Percentiles rank a stretch among this genome's conserved stretches.
Conservation (phyloP, 1,140 invertebrate species). For the Drosophila murphyi region DNA sequence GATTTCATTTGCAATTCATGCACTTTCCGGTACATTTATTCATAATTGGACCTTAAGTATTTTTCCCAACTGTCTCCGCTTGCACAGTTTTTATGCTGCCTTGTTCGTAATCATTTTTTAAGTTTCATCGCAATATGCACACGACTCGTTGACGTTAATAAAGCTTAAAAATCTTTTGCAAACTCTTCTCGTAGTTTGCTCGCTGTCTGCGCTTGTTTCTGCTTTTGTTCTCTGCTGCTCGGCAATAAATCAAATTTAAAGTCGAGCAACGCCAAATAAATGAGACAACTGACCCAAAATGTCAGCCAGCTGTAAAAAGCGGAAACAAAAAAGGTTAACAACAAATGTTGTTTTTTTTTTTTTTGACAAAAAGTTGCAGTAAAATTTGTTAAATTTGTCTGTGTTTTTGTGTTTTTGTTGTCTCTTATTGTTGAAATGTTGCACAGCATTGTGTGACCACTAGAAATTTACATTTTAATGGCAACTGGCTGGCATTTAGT, state of each 20-base stretch:
- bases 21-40: slow-evolving; percentile 13
- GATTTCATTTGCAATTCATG: slow-evolving; percentile 8
- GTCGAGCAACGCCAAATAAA: slow-evolving; percentile 67
- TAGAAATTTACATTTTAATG: slow-evolving; percentile 81
- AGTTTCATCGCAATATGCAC: slow-evolving; percentile 60
- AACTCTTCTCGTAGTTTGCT: not conserved
- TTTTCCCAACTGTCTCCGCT: slow-evolving; percentile 12
- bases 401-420: not conserved
- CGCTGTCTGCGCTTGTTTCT: not conserved
- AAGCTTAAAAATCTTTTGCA: slow-evolving; percentile 58
- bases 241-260: slow-evolving; percentile 77
- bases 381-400: slow-evolving; percentile 56
- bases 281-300: slow-evolving; percentile 80
- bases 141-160: slow-evolving; percentile 76
- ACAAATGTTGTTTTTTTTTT: slow-evolving; percentile 9
- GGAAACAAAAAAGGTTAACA: slow-evolving; percentile 49
- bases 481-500: slow-evolving; percentile 57
- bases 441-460: slow-evolving; percentile 73
- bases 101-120: slow-evolving; percentile 26
- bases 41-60: slow-evolving; percentile 25
- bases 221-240: slow-evolving; percentile 29
- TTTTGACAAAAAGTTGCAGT: slow-evolving; percentile 41
- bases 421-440: slow-evolving; percentile 35
- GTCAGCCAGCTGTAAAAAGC: slow-evolving; percentile 62
- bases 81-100: slow-evolving; percentile 1